Conservation (phyloP, 2,888 invertebrate species). For the Noctua janthina region DNA sequence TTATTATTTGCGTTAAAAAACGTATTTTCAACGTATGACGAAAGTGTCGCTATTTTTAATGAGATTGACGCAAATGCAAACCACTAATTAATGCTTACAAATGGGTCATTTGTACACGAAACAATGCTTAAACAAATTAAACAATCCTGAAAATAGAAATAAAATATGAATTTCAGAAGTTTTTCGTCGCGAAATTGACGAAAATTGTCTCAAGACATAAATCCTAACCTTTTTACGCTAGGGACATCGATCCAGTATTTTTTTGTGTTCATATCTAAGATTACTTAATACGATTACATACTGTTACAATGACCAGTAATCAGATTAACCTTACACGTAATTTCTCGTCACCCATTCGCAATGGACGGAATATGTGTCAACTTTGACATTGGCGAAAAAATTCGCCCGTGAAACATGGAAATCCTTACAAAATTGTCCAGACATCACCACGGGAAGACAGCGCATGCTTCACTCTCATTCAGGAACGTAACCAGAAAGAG, state of each 20-base stretch:
- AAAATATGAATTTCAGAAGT: background rate
- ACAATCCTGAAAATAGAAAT: background rate
- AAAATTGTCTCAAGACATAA: conserved; percentile 1
- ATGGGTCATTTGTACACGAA: conserved; percentile 10
- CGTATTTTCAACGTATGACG: conserved; percentile 12
- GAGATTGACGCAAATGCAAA: conserved; percentile 39
- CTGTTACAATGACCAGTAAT: conserved; percentile 55
- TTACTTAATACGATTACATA: conserved; percentile 61
- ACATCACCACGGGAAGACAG: conserved; percentile 64
- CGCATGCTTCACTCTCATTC: conserved; percentile 86
- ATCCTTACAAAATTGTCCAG: conserved; percentile 59
- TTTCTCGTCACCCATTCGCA: conserved; percentile 40
- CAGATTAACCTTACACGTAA: conserved; percentile 62
- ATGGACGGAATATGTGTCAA: conserved; percentile 31
- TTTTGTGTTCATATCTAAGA: conserved; percentile 39
- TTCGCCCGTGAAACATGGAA: conserved; percentile 53
- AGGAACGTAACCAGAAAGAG: conserved; percentile 79
- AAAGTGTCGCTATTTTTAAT: conserved; percentile 32
- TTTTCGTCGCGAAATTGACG: background rate
- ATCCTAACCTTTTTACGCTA: conserved; percentile 20
- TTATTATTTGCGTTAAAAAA: conserved; percentile 1
- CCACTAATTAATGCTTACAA: conserved; percentile 21
- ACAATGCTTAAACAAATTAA: background rate
- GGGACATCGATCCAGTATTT: conserved; percentile 39
- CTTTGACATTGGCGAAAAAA: conserved; percentile 57